A percentile compares a stretch with the other conserved stretches of the same genome.
Conservation (phyloP, 2,113 vertebrate species). For the Ceuthmochares aereus region DNA sequence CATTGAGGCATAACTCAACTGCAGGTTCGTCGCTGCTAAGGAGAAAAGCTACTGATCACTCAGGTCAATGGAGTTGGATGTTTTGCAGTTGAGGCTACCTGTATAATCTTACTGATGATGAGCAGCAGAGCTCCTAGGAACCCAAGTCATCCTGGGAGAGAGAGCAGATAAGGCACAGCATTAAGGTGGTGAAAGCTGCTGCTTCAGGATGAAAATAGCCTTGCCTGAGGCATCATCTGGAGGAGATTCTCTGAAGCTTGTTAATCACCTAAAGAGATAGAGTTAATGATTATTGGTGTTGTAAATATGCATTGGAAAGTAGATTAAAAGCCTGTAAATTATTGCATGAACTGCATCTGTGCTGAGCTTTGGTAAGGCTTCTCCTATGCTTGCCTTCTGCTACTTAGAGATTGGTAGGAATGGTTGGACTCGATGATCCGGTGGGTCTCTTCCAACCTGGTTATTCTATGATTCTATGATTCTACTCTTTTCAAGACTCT, state of each 20-base stretch:
- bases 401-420: too few relatives aligned
- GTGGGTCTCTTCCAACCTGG: too few relatives aligned
- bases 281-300: neutral
- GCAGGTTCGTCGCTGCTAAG: neutral
- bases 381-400: neutral
- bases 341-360: neutral
- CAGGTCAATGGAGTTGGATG: neutral
- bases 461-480: too few relatives aligned
- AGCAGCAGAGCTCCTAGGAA: neutral
- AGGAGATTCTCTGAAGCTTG: neutral
- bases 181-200: neutral
- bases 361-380: neutral
- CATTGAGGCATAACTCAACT: neutral
- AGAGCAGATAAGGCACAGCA: neutral
- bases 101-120: neutral
- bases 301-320: neutral
- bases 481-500: neutral
- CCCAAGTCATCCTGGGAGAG: neutral
- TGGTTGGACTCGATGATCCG: too few relatives aligned
- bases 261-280: neutral
- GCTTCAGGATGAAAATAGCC: neutral
- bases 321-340: neutral
- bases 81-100: neutral
- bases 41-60: neutral
- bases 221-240: neutral